Evolutionary conservation across 2,888 invertebrate genomes (phyloP).

Genomic region (Nebria salina): DNA sequence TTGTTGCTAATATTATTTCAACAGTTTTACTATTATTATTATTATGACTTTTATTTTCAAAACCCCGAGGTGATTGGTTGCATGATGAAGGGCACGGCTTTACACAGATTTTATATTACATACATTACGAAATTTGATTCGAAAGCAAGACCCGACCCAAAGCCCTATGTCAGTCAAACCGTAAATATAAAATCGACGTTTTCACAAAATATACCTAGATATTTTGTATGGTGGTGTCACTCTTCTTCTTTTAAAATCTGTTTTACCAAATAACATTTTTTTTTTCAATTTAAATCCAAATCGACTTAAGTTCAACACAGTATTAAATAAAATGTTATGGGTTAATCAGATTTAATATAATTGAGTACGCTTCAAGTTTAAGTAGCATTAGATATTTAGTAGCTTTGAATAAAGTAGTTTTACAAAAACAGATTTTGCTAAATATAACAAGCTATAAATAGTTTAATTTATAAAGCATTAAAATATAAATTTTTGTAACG

Average conservation of each 20-base stretch:
- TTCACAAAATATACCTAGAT: background rate
- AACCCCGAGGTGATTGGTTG: constrained; percentile 55
- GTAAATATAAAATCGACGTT: background rate
- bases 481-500: background rate
- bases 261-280: background rate
- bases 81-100: constrained; percentile 56
- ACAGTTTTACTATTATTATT: constrained; percentile 12
- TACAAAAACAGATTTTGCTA: background rate
- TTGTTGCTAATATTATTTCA: constrained; percentile 33
- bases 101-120: constrained; percentile 21
- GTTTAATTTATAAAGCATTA: background rate
- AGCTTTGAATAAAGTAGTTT: background rate
- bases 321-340: background rate
- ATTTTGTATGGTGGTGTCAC: background rate
- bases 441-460: background rate
- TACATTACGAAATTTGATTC: background rate
- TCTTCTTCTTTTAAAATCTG: background rate
- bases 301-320: background rate
- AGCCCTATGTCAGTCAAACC: background rate
- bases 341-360: background rate
- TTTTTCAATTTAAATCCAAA: background rate
- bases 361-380: background rate
- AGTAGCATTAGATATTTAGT: background rate
- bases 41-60: background rate
- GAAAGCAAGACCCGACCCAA: background rate